Base-by-base conservation (phyloP, 2,113 vertebrate species). In the Seriola quinqueradiata region DNA sequence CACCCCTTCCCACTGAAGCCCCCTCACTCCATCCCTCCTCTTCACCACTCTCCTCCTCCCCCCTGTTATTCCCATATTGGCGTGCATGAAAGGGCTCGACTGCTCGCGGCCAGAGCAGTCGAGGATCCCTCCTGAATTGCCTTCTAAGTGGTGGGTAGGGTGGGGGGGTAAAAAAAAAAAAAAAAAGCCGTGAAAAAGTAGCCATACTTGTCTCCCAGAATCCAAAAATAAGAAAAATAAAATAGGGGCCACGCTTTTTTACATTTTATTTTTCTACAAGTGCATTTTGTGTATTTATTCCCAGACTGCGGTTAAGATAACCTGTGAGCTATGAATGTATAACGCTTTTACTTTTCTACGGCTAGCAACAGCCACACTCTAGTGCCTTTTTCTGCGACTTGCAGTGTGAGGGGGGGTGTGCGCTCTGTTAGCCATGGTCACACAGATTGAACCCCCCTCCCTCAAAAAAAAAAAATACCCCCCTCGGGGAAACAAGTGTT, bases 381-480 rank as follows among this genome's bases (percentile, higher is more conserved):
- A 95, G 95, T 96, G 95, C 95, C 95, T 96, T 96, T 93, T 94
- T 91, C 90, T 93, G 92, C 88, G 23, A 89, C 84, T 84, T 82
- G 90, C 92, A 91, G 88, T 87, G 82, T 83, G 81, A 70, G 77
- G 75, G 85, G 89, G 86, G 71, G 79, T 58, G 79, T 76, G 68
- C 8, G 60, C 77, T 89, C 84, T 90, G 84, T 89, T 80, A 86
- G 90, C 83, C 79, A 72, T 84, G 82, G 83, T 82, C 89, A 82
- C 74, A 77, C 90, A 82, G 85, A 90, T 81, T 77, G 70, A 85
- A 82, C 38, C 25, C 44, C 71, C 58, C 66, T 57, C 63, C 16
- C 46, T 48, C 46, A 48, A 48, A 48, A 48, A 48, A 16, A 48
- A 16, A 42, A 8, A 42, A 42, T 48, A 34, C 83, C 74, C 85